Evolutionary conservation across 1,140 invertebrate species (phyloP), one percentile per base, ranked within the genome.

Genomic region (Prorops nasuta): DNA sequence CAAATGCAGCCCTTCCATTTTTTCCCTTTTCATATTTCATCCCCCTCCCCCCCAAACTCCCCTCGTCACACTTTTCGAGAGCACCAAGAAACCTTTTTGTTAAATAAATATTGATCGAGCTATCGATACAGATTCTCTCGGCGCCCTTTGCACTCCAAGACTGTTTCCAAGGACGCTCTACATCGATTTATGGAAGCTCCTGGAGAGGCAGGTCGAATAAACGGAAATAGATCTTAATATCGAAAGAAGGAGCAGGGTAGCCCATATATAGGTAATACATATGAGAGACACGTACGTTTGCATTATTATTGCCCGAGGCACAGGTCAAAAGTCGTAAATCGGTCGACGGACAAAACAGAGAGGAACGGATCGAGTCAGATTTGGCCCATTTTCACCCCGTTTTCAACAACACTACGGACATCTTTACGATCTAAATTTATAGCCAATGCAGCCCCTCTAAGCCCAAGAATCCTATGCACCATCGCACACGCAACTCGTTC

Each of bases 391-490:
- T 70, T 72, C 69, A 70, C 67, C 66, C 67, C 65, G 60, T 70
- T 70, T 64, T 54, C 56, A 60, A 72, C 69, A 72, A 70, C 66
- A 63, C 65, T 69, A 70, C 63, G 32, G 66, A 72, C 67, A 69
- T 70, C 57, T 72, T 72, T 70, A 70, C 60, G 67, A 67, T 42
- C 63, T n/a, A 40, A 53, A 69, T 68, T 68, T 67, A 67, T 64
- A 61, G 58, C 60, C 58, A 44, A 66, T 61, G 42, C 34, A 42
- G 45, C 38, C n/a, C n/a, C n/a, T n/a, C n/a, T n/a, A n/a, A n/a
- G n/a, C n/a, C n/a, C n/a, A n/a, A n/a, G n/a, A n/a, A n/a, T n/a
- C n/a, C n/a, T n/a, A n/a, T n/a, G n/a, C n/a, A n/a, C n/a, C n/a
- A n/a, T n/a, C n/a, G n/a, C n/a, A n/a, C n/a, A n/a, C n/a, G n/a